A percentile compares a stretch with the other conserved stretches of the same genome.
Evolutionary conservation across 2,797 vertebrate genomes (phyloP).

Genomic region (Dryobates pubescens): DNA sequence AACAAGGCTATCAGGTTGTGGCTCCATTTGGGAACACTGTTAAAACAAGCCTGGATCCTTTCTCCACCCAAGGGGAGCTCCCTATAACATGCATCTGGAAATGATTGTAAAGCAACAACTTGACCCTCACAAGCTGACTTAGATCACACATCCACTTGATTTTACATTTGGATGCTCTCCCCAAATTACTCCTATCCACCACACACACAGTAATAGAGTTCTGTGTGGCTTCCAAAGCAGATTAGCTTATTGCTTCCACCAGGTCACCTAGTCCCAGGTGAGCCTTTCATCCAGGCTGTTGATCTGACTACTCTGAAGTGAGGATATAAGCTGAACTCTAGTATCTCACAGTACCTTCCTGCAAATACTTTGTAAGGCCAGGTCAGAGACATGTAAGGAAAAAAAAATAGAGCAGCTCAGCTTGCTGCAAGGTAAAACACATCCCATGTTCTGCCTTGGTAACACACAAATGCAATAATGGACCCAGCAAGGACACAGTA

Average conservation of each 20-base stretch:
- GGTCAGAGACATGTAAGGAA: background rate
- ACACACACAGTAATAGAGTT: background rate
- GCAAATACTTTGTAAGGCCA: background rate
- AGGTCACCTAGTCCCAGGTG: background rate
- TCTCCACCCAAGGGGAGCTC: background rate
- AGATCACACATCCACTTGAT: constrained; percentile 34
- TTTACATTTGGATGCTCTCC: constrained; percentile 15
- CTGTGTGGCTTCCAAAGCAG: background rate
- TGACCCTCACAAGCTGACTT: background rate
- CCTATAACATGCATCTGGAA: background rate
- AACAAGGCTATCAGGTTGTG: background rate
- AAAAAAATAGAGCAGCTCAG: background rate
- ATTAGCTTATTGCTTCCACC: background rate
- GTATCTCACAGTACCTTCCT: background rate
- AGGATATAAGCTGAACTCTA: background rate
- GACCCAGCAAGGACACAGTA: background rate
- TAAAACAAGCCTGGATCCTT: background rate
- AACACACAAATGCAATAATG: background rate
- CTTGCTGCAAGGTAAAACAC: background rate
- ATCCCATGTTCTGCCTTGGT: background rate
- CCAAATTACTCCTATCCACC: constrained; percentile 5
- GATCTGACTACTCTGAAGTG: background rate
- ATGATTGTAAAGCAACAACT: constrained; percentile 15
- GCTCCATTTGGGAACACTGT: background rate
- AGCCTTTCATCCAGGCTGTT: background rate